Percentiles rank a stretch among this genome's conserved stretches.
Conservation (phyloP, 1,140 invertebrate species). For the Drosophila repleta region DNA sequence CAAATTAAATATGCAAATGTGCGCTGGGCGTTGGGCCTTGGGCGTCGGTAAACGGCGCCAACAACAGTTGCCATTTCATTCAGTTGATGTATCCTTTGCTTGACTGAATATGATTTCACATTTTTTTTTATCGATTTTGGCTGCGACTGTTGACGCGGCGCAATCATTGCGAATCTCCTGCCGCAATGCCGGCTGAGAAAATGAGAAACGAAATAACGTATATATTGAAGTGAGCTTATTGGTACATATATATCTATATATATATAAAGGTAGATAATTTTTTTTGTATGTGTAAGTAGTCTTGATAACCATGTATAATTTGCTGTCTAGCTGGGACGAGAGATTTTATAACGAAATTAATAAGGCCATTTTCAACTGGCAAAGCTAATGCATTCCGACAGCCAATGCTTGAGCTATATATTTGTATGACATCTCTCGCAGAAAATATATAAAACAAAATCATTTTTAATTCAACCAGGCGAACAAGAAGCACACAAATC, state of each 20-base stretch:
- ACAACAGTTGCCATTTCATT: constrained; percentile 41
- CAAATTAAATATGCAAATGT: constrained; percentile 60
- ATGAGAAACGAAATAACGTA: constrained; percentile 39
- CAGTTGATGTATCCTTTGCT: constrained; percentile 39
- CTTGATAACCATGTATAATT: constrained; percentile 22
- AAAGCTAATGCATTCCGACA: constrained; percentile 26
- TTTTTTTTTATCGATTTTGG: constrained; percentile 45
- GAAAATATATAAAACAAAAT: constrained; percentile 17
- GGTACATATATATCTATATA: neutral
- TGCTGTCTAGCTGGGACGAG: constrained; percentile 11
- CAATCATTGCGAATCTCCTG: constrained; percentile 1
- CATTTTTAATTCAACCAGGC: constrained; percentile 31
- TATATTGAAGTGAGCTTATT: constrained; percentile 3
- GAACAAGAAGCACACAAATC: neutral
- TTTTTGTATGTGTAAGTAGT: neutral
- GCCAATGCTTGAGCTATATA: constrained; percentile 10
- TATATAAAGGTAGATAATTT: too few relatives aligned
- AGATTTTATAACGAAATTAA: constrained; percentile 42
- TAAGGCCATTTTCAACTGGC: constrained; percentile 23
- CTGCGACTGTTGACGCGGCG: constrained; percentile 17
- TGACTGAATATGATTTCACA: constrained; percentile 40
- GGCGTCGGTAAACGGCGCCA: constrained; percentile 30
- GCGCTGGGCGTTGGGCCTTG: neutral
- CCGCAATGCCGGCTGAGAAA: constrained; percentile 17
- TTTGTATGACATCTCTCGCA: constrained; percentile 18